Evolutionary conservation across 1,140 invertebrate genomes (phyloP).

Genomic region (Aphelenchoides besseyi): DNA sequence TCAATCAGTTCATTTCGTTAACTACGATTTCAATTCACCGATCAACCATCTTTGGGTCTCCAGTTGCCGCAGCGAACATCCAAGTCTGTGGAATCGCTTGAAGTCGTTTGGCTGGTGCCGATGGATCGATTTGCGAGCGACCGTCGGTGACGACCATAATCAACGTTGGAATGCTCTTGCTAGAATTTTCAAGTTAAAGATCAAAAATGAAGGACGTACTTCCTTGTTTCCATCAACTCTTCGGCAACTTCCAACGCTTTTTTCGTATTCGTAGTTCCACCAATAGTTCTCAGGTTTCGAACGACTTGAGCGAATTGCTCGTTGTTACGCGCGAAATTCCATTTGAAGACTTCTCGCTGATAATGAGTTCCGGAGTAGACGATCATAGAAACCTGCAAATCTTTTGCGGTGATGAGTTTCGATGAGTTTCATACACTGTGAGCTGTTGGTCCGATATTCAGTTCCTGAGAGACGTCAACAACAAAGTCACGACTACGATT

Average conservation of each 20-base stretch:
- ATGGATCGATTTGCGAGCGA: constrained; percentile 50
- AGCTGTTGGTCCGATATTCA: constrained; percentile 56
- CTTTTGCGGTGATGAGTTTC: constrained; percentile 5
- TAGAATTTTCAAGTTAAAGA: neutral
- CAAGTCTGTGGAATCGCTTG: constrained; percentile 53
- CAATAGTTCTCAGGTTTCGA: constrained; percentile 50
- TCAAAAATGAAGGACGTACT: constrained; percentile 45
- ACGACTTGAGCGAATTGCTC: constrained; percentile 52
- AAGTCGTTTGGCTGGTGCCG: constrained; percentile 46
- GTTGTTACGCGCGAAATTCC: constrained; percentile 61
- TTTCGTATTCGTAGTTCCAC: constrained; percentile 58
- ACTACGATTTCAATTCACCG: too few species aligned
- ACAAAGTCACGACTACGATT: constrained; percentile 57
- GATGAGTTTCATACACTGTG: constrained; percentile 41
- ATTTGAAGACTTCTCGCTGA: constrained; percentile 50
- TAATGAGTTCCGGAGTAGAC: constrained; percentile 58
- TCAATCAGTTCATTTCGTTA: constrained; percentile 14
- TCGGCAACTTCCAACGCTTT: constrained; percentile 54
- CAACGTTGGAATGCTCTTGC: constrained; percentile 38
- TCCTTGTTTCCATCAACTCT: constrained; percentile 56
- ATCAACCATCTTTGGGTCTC: constrained; percentile 54
- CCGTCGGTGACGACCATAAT: constrained; percentile 61
- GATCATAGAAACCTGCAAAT: constrained; percentile 56
- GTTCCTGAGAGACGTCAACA: constrained; percentile 57
- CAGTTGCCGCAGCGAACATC: constrained; percentile 58